phyloP scores from a whole-genome alignment of 2,797 vertebrate species.

The Chaetodon trifasciatus region DNA sequence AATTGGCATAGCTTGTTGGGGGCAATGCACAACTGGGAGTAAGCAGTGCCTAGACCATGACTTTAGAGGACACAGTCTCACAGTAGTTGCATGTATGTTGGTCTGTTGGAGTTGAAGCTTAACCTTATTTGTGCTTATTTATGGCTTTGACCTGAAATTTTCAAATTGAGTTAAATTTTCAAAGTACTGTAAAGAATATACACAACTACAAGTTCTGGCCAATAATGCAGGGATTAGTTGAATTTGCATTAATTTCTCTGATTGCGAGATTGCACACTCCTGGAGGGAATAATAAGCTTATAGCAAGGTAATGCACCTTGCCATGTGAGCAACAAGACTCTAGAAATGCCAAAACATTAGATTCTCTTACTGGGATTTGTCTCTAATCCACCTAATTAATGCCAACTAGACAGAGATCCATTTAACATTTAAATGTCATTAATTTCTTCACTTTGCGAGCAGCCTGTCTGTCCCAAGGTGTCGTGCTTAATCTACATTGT shows the following conservation, averaged over 20 bases:
- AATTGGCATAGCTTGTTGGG: background rate
- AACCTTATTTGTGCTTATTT: background rate
- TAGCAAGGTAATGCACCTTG: conserved; percentile 44
- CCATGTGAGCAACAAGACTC: conserved; percentile 43
- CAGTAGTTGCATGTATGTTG: background rate
- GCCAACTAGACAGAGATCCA: conserved; percentile 67
- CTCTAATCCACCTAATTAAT: conserved; percentile 76
- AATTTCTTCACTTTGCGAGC: conserved; percentile 64
- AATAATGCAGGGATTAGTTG: conserved; percentile 14
- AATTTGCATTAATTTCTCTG: conserved; percentile 29
- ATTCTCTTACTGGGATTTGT: conserved; percentile 68
- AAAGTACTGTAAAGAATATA: background rate
- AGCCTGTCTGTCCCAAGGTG: conserved; percentile 49
- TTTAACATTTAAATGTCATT: conserved; percentile 78
- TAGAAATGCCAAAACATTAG: conserved; percentile 67
- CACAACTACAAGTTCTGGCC: background rate
- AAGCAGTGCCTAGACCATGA: background rate
- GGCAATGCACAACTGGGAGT: no score
- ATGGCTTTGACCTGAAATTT: background rate
- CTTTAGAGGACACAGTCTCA: background rate
- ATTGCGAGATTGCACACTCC: conserved; percentile 29
- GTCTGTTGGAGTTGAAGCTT: background rate
- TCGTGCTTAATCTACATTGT: conserved; percentile 41
- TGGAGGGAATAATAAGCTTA: conserved; percentile 29
- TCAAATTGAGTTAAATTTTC: background rate